Conservation (phyloP, 2,797 vertebrate genomes). For the Bucorvus abyssinicus region DNA sequence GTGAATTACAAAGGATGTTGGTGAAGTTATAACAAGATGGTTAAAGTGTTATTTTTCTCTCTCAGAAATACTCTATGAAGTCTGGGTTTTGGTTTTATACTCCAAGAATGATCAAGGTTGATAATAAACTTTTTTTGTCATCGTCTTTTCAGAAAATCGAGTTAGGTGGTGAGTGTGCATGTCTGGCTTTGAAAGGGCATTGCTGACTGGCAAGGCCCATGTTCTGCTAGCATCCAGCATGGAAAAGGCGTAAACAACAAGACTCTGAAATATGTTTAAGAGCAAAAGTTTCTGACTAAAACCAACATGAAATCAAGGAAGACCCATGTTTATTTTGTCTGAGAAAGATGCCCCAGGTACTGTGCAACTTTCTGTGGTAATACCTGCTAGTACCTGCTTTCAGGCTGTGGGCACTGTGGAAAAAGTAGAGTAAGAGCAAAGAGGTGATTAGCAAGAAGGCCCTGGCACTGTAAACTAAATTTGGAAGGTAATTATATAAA, state of each 20-base stretch:
- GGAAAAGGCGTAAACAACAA: neutral
- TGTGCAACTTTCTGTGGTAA: neutral
- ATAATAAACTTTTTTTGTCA: neutral
- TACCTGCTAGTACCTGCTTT: neutral
- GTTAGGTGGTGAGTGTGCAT: neutral
- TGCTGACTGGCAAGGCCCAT: neutral
- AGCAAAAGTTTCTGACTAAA: neutral
- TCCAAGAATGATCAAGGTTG: neutral
- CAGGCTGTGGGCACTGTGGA: rapidly evolving
- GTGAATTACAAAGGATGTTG: neutral
- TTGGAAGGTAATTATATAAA: neutral
- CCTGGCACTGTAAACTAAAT: neutral
- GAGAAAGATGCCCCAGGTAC: neutral
- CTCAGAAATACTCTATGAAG: neutral
- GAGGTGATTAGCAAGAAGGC: neutral
- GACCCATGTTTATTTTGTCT: neutral
- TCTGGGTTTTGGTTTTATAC: neutral
- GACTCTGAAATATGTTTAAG: neutral
- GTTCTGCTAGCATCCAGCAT: neutral
- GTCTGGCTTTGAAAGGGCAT: neutral
- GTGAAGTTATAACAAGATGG: neutral
- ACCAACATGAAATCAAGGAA: neutral
- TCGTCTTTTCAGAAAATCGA: neutral
- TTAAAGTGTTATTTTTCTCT: neutral
- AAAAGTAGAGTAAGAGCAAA: neutral